phyloP scores from a whole-genome alignment of 2,888 invertebrate species.

The Pedicia rivosa region DNA sequence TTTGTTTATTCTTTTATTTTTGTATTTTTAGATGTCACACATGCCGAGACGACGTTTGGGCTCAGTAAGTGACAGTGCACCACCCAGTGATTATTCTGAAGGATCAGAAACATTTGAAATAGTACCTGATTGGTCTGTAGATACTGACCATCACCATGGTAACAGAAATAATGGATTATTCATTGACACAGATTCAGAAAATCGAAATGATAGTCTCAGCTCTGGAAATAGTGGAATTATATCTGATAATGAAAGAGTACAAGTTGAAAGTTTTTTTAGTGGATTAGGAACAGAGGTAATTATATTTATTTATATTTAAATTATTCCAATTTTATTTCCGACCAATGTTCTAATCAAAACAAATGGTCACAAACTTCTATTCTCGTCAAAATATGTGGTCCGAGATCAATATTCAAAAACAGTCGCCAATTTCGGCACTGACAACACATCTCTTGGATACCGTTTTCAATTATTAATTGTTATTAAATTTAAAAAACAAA shows the following conservation, averaged over 20 bases:
- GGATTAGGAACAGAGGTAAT: conserved; percentile 57
- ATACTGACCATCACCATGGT: no score
- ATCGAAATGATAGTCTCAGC: conserved; percentile 24
- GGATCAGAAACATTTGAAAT: conserved; percentile 31
- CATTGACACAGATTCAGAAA: conserved; percentile 25
- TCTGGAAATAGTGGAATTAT: conserved; percentile 32
- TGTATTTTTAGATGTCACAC: conserved; percentile 15
- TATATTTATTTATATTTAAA: no score
- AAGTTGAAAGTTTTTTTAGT: conserved; percentile 56
- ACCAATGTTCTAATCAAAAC: no score
- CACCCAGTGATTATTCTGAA: conserved; percentile 35
- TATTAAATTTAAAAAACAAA: no score
- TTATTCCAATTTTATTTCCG: no score
- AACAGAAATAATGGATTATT: conserved; percentile 24
- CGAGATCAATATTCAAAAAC: no score
- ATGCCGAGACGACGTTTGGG: conserved; percentile 35
- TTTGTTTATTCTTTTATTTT: no score
- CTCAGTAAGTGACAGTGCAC: conserved; percentile 42
- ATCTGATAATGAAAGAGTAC: conserved; percentile 45
- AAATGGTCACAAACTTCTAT: no score
- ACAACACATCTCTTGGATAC: no score
- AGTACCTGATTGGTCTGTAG: conserved; percentile 23
- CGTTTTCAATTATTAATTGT: no score
- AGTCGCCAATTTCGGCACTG: no score
- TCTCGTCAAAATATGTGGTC: no score